Conservation (phyloP, 2,888 invertebrate genomes). For the Drosophila infuscata region DNA sequence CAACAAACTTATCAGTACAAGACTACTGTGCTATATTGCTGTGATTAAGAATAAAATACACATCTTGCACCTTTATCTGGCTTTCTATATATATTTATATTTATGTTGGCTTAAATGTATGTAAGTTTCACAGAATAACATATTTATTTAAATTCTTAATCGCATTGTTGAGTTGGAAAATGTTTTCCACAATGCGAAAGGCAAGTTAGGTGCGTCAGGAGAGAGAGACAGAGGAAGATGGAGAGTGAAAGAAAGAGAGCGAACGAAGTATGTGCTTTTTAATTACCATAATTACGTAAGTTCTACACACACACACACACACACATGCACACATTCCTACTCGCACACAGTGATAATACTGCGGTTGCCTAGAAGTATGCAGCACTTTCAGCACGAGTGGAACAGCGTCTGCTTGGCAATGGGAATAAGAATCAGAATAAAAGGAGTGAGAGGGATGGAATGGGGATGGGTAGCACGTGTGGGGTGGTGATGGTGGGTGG, state of each 20-base stretch:
- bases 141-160: slow-evolving; percentile 1
- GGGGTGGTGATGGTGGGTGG: too few species aligned
- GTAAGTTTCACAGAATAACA: background rate
- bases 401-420: slow-evolving; percentile 1
- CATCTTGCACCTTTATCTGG: background rate
- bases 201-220: slow-evolving; percentile 48
- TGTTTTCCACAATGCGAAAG: slow-evolving; percentile 20
- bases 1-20: background rate
- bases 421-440: slow-evolving; percentile 6
- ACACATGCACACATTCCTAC: slow-evolving; percentile 20
- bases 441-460: background rate
- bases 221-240: slow-evolving; percentile 30
- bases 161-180: background rate
- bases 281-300: slow-evolving; percentile 81
- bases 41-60: background rate
- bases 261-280: slow-evolving; percentile 66
- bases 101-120: background rate
- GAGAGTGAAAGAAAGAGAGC: background rate
- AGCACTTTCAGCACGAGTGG: slow-evolving; percentile 45
- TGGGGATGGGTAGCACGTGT: background rate
- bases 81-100: background rate
- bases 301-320: slow-evolving; percentile 53
- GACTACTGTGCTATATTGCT: too few species aligned
- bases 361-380: slow-evolving; percentile 75
- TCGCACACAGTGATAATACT: slow-evolving; percentile 43